phyloP scores from a whole-genome alignment of 2,113 vertebrate genomes.

The Leucopsar rothschildi region DNA sequence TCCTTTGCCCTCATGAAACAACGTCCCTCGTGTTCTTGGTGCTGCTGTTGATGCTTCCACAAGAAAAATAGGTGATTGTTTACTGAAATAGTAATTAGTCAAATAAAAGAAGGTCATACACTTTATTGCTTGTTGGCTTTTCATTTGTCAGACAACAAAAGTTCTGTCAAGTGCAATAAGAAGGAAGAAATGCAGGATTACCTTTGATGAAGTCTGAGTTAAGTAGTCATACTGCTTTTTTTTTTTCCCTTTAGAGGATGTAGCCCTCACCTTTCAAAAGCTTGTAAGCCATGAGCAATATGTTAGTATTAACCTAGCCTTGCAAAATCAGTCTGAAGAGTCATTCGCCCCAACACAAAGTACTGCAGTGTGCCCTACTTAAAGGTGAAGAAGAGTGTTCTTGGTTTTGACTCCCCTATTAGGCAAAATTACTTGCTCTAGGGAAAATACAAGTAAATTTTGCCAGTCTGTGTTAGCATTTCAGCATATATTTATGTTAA shows the following conservation, averaged over 20 bases:
- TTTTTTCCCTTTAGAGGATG: not conserved
- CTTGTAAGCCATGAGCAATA: conserved; percentile 35
- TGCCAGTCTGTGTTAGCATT: conserved; percentile 26
- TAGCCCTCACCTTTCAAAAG: not conserved
- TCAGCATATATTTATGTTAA: conserved; percentile 55
- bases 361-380: conserved; percentile 23
- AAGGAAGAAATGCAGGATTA: not conserved
- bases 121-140: conserved; percentile 42
- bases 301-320: not conserved
- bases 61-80: conserved; percentile 25
- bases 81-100: conserved; percentile 1
- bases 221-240: not conserved
- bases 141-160: conserved; percentile 35
- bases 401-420: conserved; percentile 18
- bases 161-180: conserved; percentile 41
- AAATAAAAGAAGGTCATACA: not conserved
- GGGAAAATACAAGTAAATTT: conserved; percentile 31
- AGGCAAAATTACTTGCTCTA: conserved; percentile 46
- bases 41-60: not conserved
- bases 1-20: conserved; percentile 22
- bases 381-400: conserved; percentile 50
- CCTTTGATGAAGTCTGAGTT: not conserved
- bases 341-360: not conserved
- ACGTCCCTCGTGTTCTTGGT: not conserved
- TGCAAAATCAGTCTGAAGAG: conserved; percentile 29